Base-by-base conservation (phyloP, 2,797 vertebrate species). In the Aselliscus stoliczkanus region DNA sequence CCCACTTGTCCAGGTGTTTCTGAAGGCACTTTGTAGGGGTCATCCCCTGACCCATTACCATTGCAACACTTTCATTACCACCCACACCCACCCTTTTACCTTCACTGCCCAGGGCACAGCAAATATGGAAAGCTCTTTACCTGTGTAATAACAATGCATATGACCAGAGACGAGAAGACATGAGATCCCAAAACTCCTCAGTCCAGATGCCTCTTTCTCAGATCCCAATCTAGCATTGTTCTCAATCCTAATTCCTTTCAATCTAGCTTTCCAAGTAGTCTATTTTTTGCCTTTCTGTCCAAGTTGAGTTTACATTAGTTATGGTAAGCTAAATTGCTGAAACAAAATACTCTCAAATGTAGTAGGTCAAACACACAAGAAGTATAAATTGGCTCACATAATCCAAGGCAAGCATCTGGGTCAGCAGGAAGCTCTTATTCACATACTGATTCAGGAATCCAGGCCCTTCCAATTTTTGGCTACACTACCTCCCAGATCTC, bases 311-410 rank as follows among this genome's bases (percentile, higher is more conserved):
- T 81, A 31, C 27, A 60, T 56, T 65, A 7, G 39, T 92, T 77
- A 54, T 5, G 50, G 25, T 60, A 67, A 27, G 20, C 62, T 95
- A 69, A 90, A 88, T 87, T 54, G 37, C 37, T 90, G 1, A 39
- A 83, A 87, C 50, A 90, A 86, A 77, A 77, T 34, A 73, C 89
- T 54, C 44, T 69, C 58, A 54, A 34, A 56, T 67, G 20, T n/a
- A 89, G 89, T 34, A 67, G 23, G 25, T 82, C 84, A 73, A 94
- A 90, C 65, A 88, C 54, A 76, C 76, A 85, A 86, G 58, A 85
- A 91, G 54, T 34, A 56, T 60, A 56, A 84, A 62, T 23, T 76
- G 65, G 39, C 27, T 81, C 60, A 84, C 29, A 6, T 73, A 84
- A 15, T 31, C n/a, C 39, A 58, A 84, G 62, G 12, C 72, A 87